Conservation (phyloP, 2,113 vertebrate genomes). For the Rattus norvegicus region GRCr8 NC_086035.1:7421001-7421500, state of each 20-base stretch:
- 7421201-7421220: background rate
- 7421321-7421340: background rate
- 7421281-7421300: background rate
- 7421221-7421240: background rate
- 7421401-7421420: background rate
- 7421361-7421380: background rate
- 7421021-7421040: background rate
- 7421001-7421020: background rate
- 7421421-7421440: rapidly evolving
- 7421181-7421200: background rate
- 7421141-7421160: background rate
- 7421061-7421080: background rate
- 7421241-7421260: background rate
- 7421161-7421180: background rate
- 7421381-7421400: background rate
- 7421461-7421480: background rate
- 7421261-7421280: background rate
- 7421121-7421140: background rate
- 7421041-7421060: background rate
- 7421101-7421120: background rate
- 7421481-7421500: background rate
- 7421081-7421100: background rate
- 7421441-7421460: background rate
- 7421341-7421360: background rate
- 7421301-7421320: background rate